Conservation (phyloP, 92 coral and sea anemone species). For the Zoanthus sansibaricus region DNA sequence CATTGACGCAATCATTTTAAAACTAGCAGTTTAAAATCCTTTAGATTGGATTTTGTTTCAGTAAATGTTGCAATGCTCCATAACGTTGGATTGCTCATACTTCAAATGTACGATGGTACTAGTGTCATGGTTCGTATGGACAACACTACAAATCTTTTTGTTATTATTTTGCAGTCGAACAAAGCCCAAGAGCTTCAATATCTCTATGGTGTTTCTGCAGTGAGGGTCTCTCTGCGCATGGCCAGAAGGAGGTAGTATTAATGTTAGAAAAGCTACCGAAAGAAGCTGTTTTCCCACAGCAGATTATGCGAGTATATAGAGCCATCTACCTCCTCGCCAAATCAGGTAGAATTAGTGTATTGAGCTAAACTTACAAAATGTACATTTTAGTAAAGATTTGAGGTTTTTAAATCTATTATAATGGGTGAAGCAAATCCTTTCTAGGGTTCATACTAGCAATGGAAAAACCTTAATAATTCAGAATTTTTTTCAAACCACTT, state of each 20-base stretch:
- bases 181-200: conserved; percentile 3
- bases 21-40: too few relatives aligned
- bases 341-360: conserved; percentile 57
- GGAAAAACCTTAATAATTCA: too few relatives aligned
- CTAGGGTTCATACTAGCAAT: too few relatives aligned
- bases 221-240: conserved; percentile 21
- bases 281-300: conserved; percentile 86
- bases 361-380: neutral
- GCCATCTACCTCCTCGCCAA: conserved; percentile 69
- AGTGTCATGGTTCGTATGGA: too few relatives aligned
- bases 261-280: conserved; percentile 48
- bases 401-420: too few relatives aligned
- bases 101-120: too few relatives aligned
- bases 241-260: conserved; percentile 38
- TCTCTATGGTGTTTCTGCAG: conserved; percentile 32
- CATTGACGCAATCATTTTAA: too few relatives aligned
- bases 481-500: too few relatives aligned
- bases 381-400: neutral
- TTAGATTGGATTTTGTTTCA: too few relatives aligned
- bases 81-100: too few relatives aligned
- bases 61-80: too few relatives aligned
- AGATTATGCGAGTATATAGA: conserved; percentile 74
- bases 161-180: neutral
- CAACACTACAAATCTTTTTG: neutral
- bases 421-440: too few relatives aligned